Evolutionary conservation across 2,113 vertebrate genomes (phyloP), one percentile per base, ranked within the genome.

Genomic region (Octodon degus): DNA sequence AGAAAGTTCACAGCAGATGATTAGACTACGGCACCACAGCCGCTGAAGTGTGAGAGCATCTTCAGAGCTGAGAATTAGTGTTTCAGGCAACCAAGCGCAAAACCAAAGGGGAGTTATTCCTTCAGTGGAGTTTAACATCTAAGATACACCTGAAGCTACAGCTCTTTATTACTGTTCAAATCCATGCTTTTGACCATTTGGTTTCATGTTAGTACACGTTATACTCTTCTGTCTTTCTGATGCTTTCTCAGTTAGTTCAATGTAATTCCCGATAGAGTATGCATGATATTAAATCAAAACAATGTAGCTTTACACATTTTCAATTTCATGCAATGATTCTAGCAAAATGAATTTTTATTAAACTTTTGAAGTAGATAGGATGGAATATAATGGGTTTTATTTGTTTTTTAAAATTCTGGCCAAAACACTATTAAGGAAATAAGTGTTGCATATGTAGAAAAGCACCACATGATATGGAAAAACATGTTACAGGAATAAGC

Each of bases 31-130:
- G 96, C 95, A 92, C 96, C 96, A 96, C 96, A 98, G 97, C 94
- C 94, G 95, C 92, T 97, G 95, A 97, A 98, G 97, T 98, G 98
- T 98, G 97, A 98, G 98, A 98, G 98, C 97, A 98, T 98, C 98
- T 98, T 98, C 77, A 24, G 97, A 98, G 92, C 94, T 96, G 97
- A 98, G 98, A 98, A 98, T 98, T 98, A 98, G 94, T 96, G 91
- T 98, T 95, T 98, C 53, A 16, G 93, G 94, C 97, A 98, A 96
- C 96, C 97, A 97, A 97, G 97, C 0, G 2, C 97, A 96, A 98
- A 98, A 98, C 94, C 96, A 96, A 98, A 97, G 91, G 94, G 95
- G 97, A 98, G 93, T 97, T 97, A 97, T 97, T 98, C 91, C 95
- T 98, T 96, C 96, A 97, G 97, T 88, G 43, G 97, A 96, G 88